Evolutionary conservation across 2,797 vertebrate genomes (phyloP).

Genomic region (Typhlichthys eigenmanni): DNA sequence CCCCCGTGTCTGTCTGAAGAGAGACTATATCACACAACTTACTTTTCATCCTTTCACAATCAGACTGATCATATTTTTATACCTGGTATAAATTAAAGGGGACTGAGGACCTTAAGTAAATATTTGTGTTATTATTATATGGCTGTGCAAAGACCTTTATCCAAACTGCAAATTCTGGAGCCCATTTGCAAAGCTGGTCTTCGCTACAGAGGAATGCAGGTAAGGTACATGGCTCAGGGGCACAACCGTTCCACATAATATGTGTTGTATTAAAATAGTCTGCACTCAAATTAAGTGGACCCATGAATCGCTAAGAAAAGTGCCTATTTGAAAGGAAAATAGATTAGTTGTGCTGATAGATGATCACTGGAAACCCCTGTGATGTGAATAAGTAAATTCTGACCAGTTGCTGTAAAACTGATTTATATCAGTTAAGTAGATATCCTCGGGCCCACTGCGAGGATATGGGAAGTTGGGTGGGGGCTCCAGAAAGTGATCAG

Average conservation of each 20-base stretch:
- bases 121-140: conserved; percentile 75
- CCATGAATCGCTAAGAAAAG: conserved; percentile 68
- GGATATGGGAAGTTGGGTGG: conserved; percentile 12
- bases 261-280: conserved; percentile 71
- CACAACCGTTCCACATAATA: conserved; percentile 72
- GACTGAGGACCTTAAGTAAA: conserved; percentile 66
- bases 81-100: conserved; percentile 39
- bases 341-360: conserved; percentile 79
- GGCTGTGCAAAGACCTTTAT: conserved; percentile 66
- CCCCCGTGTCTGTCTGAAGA: conserved; percentile 36
- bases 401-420: conserved; percentile 72
- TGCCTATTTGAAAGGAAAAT: conserved; percentile 63
- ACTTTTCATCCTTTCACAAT: conserved; percentile 33
- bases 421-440: conserved; percentile 74
- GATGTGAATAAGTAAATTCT: conserved; percentile 76
- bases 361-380: conserved; percentile 73
- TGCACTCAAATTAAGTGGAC: conserved; percentile 71
- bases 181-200: conserved; percentile 61
- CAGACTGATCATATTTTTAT: conserved; percentile 40
- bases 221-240: conserved; percentile 72
- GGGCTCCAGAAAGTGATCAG: conserved; percentile 64
- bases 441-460: conserved; percentile 55
- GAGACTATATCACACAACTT: conserved; percentile 39
- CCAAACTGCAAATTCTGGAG: conserved; percentile 66
- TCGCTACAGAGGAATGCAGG: conserved; percentile 62